Percentiles rank a stretch among this genome's conserved stretches.
Evolutionary conservation across 2,113 vertebrate species (phyloP).

Genomic region (Sorex araneus): DNA sequence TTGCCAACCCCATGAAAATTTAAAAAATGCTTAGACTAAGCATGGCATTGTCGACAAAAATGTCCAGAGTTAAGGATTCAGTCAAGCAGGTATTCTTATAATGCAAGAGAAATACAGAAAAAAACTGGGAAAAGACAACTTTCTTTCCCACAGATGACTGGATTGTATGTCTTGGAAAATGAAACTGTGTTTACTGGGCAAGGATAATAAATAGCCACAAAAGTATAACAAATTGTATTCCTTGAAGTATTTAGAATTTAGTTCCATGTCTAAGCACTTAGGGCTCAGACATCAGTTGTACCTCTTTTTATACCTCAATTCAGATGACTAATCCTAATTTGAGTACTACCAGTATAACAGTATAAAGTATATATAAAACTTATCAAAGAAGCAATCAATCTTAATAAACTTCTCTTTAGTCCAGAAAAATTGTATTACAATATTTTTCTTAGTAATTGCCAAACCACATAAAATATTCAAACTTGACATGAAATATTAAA

Average conservation of each 20-base stretch:
- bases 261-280: slow-evolving; percentile 3
- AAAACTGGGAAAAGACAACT: neutral
- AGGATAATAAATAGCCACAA: neutral
- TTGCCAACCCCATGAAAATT: neutral
- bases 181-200: neutral
- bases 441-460: slow-evolving; percentile 50
- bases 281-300: neutral
- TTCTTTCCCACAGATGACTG: neutral
- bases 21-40: neutral
- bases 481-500: slow-evolving; percentile 32
- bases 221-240: neutral
- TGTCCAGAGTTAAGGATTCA: neutral
- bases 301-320: neutral
- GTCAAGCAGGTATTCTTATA: neutral
- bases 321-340: neutral
- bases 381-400: neutral
- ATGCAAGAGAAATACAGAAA: neutral
- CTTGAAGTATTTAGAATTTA: slow-evolving; percentile 11
- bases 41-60: neutral
- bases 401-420: slow-evolving; percentile 46
- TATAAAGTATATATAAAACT: neutral
- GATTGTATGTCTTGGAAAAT: neutral
- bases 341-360: neutral
- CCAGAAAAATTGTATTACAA: neutral
- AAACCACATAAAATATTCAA: neutral